These are phyloP conservation scores for Pilophorus perplexus DNA, from an alignment of 2,888 invertebrate genomes.

Conservation along the genomic window DNA sequence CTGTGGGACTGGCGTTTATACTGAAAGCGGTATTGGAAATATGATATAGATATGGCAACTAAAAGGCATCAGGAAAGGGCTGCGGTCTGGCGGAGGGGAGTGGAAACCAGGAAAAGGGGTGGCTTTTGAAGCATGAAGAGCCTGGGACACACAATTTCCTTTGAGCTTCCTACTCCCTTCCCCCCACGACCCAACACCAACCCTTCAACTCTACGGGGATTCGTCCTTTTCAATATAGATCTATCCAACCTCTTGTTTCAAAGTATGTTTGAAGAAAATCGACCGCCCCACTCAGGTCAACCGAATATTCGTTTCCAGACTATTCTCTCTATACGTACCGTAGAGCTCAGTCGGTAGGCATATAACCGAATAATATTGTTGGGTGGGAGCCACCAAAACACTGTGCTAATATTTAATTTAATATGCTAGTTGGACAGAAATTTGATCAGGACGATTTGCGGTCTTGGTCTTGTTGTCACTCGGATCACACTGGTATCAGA, in stretches of 20 bases:
- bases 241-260: slow-evolving; percentile 22
- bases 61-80: slow-evolving; percentile 11
- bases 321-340: too few relatives aligned
- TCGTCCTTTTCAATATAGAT: slow-evolving; percentile 34
- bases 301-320: too few relatives aligned
- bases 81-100: slow-evolving; percentile 5
- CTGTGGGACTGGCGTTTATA: slow-evolving; percentile 23
- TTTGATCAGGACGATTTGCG: too few relatives aligned
- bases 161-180: slow-evolving; percentile 32
- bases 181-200: background rate
- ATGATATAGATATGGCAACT: slow-evolving; percentile 39
- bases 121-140: slow-evolving; percentile 41
- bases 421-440: too few relatives aligned
- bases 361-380: too few relatives aligned
- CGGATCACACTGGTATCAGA: too few relatives aligned
- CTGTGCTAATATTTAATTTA: too few relatives aligned
- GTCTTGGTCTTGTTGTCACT: too few relatives aligned
- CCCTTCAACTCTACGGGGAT: slow-evolving; percentile 1
- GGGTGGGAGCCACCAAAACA: too few relatives aligned
- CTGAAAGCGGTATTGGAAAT: slow-evolving; percentile 39
- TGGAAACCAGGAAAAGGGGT: background rate
- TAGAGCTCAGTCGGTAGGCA: too few relatives aligned
- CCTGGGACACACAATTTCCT: slow-evolving; percentile 41
- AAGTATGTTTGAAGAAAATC: slow-evolving; percentile 1
- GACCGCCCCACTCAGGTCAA: background rate